A percentile compares a stretch with the other conserved stretches of the same genome.
Evolutionary conservation across 2,888 invertebrate species (phyloP).

Genomic region (Tuberolachnus salignus): DNA sequence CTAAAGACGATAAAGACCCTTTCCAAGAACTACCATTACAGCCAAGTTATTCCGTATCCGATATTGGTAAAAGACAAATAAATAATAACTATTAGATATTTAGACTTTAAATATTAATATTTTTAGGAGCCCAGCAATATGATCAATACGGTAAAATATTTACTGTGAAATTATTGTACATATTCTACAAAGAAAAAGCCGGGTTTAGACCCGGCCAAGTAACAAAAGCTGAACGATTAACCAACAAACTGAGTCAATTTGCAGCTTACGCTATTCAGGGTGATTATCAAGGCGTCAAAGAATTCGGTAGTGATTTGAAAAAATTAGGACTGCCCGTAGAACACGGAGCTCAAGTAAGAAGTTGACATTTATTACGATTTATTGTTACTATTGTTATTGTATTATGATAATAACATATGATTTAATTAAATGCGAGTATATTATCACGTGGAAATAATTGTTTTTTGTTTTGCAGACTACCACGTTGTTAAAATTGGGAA

Average conservation of each 20-base stretch:
- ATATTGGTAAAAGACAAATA: constrained; percentile 66
- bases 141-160: constrained; percentile 99
- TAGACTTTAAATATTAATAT: not conserved
- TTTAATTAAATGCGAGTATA: not conserved
- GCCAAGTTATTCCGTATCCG: constrained; percentile 93
- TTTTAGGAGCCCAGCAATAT: constrained; percentile 89
- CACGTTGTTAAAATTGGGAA: constrained; percentile 94
- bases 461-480: constrained; percentile 70
- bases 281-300: constrained; percentile 90
- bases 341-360: constrained; percentile 86
- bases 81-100: not conserved
- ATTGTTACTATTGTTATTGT: not conserved
- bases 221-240: constrained; percentile 89
- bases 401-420: not conserved
- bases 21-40: constrained; percentile 94
- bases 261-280: constrained; percentile 93
- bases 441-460: too few relatives aligned
- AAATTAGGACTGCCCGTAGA: constrained; percentile 95
- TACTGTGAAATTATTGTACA: constrained; percentile 92
- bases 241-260: constrained; percentile 89
- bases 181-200: constrained; percentile 97
- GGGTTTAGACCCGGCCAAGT: constrained; percentile 95
- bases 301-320: constrained; percentile 89
- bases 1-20: constrained; percentile 83
- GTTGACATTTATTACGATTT: not conserved